These are phyloP conservation scores for Ceratina calcarata DNA, from an alignment of 1,140 invertebrate species.

Conservation along the genomic window DNA sequence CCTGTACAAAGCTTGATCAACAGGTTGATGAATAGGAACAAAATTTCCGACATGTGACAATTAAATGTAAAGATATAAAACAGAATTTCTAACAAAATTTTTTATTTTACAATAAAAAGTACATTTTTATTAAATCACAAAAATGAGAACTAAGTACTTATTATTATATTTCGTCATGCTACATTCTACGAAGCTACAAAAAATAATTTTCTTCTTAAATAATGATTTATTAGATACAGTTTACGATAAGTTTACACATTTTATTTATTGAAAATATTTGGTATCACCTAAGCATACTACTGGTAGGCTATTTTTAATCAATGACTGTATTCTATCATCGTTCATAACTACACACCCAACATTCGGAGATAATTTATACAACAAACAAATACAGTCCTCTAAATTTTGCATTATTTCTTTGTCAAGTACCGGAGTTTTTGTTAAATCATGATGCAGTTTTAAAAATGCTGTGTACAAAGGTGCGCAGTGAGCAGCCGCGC, in stretches of 20 bases:
- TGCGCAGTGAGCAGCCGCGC: slow-evolving; percentile 67
- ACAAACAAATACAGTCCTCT: slow-evolving; percentile 72
- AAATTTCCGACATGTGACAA: too few relatives aligned
- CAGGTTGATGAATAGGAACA: too few relatives aligned
- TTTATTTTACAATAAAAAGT: slow-evolving; percentile 52
- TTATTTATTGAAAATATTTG: slow-evolving; percentile 66
- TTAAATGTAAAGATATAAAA: not conserved
- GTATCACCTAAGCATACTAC: slow-evolving; percentile 59
- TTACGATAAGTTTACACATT: not conserved
- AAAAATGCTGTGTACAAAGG: slow-evolving; percentile 70
- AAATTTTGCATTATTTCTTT: slow-evolving; percentile 71
- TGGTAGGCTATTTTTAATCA: slow-evolving; percentile 60
- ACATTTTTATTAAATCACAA: slow-evolving; percentile 45
- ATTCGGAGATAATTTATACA: slow-evolving; percentile 70
- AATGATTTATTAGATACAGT: slow-evolving; percentile 4
- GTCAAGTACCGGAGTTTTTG: slow-evolving; percentile 72
- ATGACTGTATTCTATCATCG: slow-evolving; percentile 67
- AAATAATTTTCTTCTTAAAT: slow-evolving; percentile 48
- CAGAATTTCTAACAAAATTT: slow-evolving; percentile 34
- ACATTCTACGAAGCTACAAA: slow-evolving; percentile 43
- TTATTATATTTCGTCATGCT: slow-evolving; percentile 16
- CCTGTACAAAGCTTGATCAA: too few relatives aligned
- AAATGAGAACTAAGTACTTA: slow-evolving; percentile 51
- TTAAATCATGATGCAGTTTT: slow-evolving; percentile 71
- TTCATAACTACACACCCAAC: slow-evolving; percentile 68